Evolutionary conservation across 2,888 invertebrate species (phyloP).

Genomic region (Parnassius apollo): DNA sequence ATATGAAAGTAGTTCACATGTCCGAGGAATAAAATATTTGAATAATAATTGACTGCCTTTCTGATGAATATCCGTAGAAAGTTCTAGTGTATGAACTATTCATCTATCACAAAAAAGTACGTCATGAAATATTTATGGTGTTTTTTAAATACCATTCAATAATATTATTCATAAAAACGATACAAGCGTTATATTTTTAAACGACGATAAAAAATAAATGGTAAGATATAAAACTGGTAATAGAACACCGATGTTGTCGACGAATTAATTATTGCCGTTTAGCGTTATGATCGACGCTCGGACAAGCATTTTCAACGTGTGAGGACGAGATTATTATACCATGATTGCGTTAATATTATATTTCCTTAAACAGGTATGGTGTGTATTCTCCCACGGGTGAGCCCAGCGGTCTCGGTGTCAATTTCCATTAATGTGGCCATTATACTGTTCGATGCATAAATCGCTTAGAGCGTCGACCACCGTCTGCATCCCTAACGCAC

Average conservation of each 20-base stretch:
- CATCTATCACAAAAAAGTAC: no score
- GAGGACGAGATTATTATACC: conserved; percentile 68
- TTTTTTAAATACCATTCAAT: no score
- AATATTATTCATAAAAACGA: conserved; percentile 11
- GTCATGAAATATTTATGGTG: no score
- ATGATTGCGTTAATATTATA: conserved; percentile 73
- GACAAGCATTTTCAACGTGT: conserved; percentile 58
- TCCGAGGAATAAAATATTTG: no score
- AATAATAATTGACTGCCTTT: no score
- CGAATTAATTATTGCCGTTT: conserved; percentile 59
- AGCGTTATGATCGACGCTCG: conserved; percentile 46
- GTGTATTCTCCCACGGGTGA: conserved; percentile 50
- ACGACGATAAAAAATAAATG: conserved; percentile 23
- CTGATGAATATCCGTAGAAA: no score
- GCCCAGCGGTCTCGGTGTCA: conserved; percentile 61
- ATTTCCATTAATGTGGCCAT: conserved; percentile 74
- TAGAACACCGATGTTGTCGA: conserved; percentile 32
- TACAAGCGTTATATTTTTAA: conserved; percentile 21
- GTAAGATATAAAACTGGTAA: conserved; percentile 26
- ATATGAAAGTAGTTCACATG: no score
- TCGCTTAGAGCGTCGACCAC: conserved; percentile 61
- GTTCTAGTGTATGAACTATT: no score
- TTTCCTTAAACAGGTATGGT: conserved; percentile 62
- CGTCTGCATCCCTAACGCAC: conserved; percentile 27
- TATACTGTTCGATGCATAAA: conserved; percentile 67